These are phyloP conservation scores for Hyles euphorbiae DNA, from an alignment of 1,140 invertebrate genomes.

Conservation along the genomic window DNA sequence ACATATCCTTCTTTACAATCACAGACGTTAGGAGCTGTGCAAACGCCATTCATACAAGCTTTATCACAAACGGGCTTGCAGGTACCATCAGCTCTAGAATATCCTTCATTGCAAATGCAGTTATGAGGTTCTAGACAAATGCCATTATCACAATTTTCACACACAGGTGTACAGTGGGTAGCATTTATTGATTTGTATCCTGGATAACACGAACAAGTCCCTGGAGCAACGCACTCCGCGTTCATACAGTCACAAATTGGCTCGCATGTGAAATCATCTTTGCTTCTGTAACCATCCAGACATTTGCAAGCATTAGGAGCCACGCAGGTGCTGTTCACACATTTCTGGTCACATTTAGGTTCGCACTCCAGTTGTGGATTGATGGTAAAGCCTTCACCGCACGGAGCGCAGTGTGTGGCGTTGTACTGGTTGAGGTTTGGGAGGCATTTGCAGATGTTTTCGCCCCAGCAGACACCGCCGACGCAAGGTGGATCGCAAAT, in stretches of 20 bases:
- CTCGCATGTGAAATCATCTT: constrained; percentile 28
- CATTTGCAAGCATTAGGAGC: constrained; percentile 71
- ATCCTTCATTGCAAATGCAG: constrained; percentile 76
- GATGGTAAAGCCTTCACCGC: constrained; percentile 29
- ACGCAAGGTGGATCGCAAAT: constrained; percentile 69
- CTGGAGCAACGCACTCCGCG: constrained; percentile 77
- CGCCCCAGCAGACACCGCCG: constrained; percentile 63
- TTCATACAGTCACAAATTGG: constrained; percentile 44
- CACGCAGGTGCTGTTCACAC: constrained; percentile 69
- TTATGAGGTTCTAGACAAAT: constrained; percentile 65
- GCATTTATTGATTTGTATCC: constrained; percentile 42
- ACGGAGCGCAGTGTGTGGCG: constrained; percentile 43
- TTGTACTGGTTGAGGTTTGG: constrained; percentile 42
- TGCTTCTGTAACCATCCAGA: constrained; percentile 35
- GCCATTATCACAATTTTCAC: constrained; percentile 73
- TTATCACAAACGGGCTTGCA: constrained; percentile 73
- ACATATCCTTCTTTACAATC: constrained; percentile 74
- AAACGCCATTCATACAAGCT: constrained; percentile 75
- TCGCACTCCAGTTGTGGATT: constrained; percentile 45
- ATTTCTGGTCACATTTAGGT: constrained; percentile 59
- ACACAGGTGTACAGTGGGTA: constrained; percentile 25
- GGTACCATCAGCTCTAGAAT: constrained; percentile 35
- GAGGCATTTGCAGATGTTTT: constrained; percentile 71
- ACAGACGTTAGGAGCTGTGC: constrained; percentile 69
- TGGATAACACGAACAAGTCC: constrained; percentile 72